These are phyloP conservation scores for Centroberyx gerrardi DNA, from an alignment of 2,797 vertebrate genomes.

Conservation along the genomic window DNA sequence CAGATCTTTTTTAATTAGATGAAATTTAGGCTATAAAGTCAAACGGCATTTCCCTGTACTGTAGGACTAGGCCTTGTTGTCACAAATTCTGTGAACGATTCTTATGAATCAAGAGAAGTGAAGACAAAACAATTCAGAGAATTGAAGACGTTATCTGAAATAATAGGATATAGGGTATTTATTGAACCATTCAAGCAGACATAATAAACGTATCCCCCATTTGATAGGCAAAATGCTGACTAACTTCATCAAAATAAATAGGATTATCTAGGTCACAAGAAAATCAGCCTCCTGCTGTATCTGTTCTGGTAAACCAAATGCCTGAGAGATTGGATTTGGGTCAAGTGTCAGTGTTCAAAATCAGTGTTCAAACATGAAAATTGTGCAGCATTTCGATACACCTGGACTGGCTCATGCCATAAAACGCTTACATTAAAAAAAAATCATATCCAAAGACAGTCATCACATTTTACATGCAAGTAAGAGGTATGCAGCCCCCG, in stretches of 20 bases:
- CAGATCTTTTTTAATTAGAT: too few relatives aligned
- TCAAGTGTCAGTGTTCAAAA: constrained; percentile 38
- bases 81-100: too few relatives aligned
- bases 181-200: constrained; percentile 68
- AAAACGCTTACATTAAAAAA: constrained; percentile 48
- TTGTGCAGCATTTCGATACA: constrained; percentile 65
- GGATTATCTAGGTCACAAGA: constrained; percentile 53
- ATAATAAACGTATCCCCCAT: constrained; percentile 44
- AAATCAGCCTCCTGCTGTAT: constrained; percentile 42
- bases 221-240: constrained; percentile 50
- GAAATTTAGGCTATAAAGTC: too few relatives aligned
- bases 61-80: too few relatives aligned
- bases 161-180: constrained; percentile 48
- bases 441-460: constrained; percentile 17
- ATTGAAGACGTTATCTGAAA: not conserved
- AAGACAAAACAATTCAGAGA: not conserved
- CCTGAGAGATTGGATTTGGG: constrained; percentile 72
- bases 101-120: not conserved
- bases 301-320: constrained; percentile 53
- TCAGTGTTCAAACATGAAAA: constrained; percentile 57
- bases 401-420: constrained; percentile 31
- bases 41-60: too few relatives aligned
- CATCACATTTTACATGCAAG: constrained; percentile 51
- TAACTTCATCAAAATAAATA: constrained; percentile 69
- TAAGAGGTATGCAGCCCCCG: constrained; percentile 18